Base-by-base conservation (phyloP, 2,113 vertebrate genomes). In the Daphoenositta chrysoptera region DNA sequence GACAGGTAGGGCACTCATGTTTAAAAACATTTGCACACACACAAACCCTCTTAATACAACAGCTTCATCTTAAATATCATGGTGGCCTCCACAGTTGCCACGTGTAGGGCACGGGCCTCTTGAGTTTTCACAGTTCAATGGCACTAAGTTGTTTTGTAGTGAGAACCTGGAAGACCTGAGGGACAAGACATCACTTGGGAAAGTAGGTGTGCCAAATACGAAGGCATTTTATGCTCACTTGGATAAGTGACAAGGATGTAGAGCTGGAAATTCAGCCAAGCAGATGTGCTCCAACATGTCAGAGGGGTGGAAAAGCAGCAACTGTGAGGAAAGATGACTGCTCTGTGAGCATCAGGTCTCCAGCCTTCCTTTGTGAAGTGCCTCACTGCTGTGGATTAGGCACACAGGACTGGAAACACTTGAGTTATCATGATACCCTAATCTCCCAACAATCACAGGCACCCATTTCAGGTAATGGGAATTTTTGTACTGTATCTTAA, bases 181-280 rank as follows among this genome's bases (percentile, higher is more conserved):
- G 51, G 61, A 48, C 40, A 96, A 81, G 37, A 70, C n/a, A 83
- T 53, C 61, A 33, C 64, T 37, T 70, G 78, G 92, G 90, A 96
- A 93, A 92, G 31, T 24, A 90, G 92, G 57, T 87, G 78, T 87
- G 90, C 89, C 86, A 87, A 88, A 54, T 65, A 76, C 3, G 30
- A 93, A 96, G 33, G 61, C 30, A 89, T 79, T 95, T 95, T 57
- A 31, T 83, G 93, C 70, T 89, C 73, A 70, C 66, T 85, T 96
- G 96, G 87, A 4, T 54, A 51, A 79, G 58, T 54, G 77, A 92
- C 45, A 92, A 93, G 45, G 73, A 89, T 44, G 45, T 23, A 33
- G 57, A 90, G 53, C 73, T 79, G 64, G 95, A 85, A 92, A 48
- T 35, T 65, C 53, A 54, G 90, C 96, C 95, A 92, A 92, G 91